Evolutionary conservation across 2,797 vertebrate genomes (phyloP).

Genomic region (Enteromius paludinosus): DNA sequence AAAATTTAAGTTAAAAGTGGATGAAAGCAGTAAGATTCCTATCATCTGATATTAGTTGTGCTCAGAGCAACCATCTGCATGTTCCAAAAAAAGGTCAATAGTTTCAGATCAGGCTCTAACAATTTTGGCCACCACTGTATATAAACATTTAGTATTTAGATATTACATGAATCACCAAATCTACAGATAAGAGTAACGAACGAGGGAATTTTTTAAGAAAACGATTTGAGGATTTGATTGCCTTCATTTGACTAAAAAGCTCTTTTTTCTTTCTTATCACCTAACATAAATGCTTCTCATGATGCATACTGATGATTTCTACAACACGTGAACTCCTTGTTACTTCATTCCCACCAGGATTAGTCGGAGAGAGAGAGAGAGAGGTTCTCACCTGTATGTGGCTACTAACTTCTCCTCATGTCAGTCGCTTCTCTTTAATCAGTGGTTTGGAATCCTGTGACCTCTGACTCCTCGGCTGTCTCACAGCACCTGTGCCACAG

Average conservation of each 20-base stretch:
- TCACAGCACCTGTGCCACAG: constrained; percentile 72
- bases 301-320: constrained; percentile 8
- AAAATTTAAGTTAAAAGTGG: no score
- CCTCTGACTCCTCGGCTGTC: constrained; percentile 69
- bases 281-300: not conserved
- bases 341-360: constrained; percentile 2
- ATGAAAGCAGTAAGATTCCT: no score
- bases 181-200: not conserved
- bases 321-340: not conserved
- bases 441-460: constrained; percentile 69
- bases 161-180: not conserved
- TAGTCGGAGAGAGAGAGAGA: not conserved
- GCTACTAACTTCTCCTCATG: constrained; percentile 31
- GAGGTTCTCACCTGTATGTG: constrained; percentile 11
- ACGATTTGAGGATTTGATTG: constrained; percentile 44
- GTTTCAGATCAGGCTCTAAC: no score
- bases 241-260: constrained; percentile 20
- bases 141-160: not conserved
- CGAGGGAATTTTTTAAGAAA: not conserved
- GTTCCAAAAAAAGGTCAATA: no score
- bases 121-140: no score
- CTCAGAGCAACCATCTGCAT: no score
- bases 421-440: constrained; percentile 51
- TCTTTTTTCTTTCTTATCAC: not conserved
- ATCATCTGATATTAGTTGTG: no score